These are phyloP conservation scores for Hyposmocoma kahamanoa DNA, from an alignment of 1,140 invertebrate genomes.

Conservation along the genomic window DNA sequence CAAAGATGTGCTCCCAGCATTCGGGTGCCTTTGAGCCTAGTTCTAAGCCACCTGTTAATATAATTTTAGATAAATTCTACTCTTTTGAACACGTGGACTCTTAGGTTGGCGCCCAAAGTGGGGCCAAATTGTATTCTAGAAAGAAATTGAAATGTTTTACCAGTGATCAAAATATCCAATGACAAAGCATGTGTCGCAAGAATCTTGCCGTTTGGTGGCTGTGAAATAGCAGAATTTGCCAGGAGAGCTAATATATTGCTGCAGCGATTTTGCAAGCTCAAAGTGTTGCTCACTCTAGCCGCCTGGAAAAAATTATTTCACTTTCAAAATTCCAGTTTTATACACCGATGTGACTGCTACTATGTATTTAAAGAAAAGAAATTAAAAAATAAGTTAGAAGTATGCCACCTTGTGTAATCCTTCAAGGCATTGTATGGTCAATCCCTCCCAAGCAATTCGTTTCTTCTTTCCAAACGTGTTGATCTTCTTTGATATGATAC, in stretches of 20 bases:
- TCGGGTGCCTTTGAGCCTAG: conserved; percentile 92
- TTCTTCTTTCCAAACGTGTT: conserved; percentile 70
- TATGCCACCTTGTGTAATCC: conserved; percentile 87
- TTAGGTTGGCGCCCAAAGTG: background rate
- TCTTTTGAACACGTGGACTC: background rate
- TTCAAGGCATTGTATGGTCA: conserved; percentile 90
- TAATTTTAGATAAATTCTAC: background rate
- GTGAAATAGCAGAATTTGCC: conserved; percentile 83
- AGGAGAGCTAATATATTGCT: conserved; percentile 87
- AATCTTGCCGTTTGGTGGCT: conserved; percentile 81
- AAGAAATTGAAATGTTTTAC: conserved; percentile 24
- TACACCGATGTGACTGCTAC: too few species aligned
- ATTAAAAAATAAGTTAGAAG: background rate
- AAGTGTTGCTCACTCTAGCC: conserved; percentile 81
- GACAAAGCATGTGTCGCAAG: conserved; percentile 91
- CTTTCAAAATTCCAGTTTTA: too few species aligned
- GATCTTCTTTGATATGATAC: conserved; percentile 72
- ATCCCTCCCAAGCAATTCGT: conserved; percentile 78
- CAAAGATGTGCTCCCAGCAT: conserved; percentile 95
- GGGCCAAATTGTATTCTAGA: background rate
- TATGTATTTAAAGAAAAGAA: too few species aligned
- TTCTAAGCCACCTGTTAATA: conserved; percentile 83
- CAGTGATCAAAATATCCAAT: conserved; percentile 86
- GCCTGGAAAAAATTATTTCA: conserved; percentile 75
- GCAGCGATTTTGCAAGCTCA: conserved; percentile 88